Base-by-base conservation (phyloP, 2,797 vertebrate species). In the Brachyalestes nurse region DNA sequence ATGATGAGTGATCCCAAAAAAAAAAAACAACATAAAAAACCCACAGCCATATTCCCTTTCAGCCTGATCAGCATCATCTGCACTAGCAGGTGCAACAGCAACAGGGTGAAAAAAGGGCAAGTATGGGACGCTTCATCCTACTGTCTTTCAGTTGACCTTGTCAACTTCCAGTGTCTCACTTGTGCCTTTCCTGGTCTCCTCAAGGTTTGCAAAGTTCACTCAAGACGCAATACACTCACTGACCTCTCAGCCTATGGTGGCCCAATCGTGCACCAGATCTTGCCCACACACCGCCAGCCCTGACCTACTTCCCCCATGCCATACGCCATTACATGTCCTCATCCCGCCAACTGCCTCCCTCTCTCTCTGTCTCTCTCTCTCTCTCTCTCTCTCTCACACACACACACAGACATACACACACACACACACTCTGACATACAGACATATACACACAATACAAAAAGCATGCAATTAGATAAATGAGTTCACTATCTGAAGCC, bases 401-500 rank as follows among this genome's bases (percentile, higher is more conserved):
- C 25, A 40, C 7, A 23, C 57, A 23, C n/a, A 78, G 21, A 62
- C 23, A 55, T 47, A 80, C 75, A 75, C 62, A 16, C 61, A 70
- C 72, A 72, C 45, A 53, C 74, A 65, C 60, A 76, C 12, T 0
- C 19, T 16, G 7, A 12, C 21, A 55, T 1, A 25, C 53, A 19
- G 14, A 49, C 58, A 23, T 40, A 67, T 51, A 6, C 17, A 21
- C 40, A 45, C 17, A 79, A 66, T 21, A 45, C 58, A 80, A 75
- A 76, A 64, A 74, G 53, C 77, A 69, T 75, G 85, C 80, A 90
- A 85, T 86, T 74, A 58, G n/a, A 81, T 61, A 66, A 73, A 69
- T 53, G 69, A 72, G 49, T 55, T 72, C 12, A 72, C 69, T 72
- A 55, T 38, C 51, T 57, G 49, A 57, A 28, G 23, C 28, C 25